Conservation (phyloP, 2,797 vertebrate genomes). For the Tarsius wallacei region DNA sequence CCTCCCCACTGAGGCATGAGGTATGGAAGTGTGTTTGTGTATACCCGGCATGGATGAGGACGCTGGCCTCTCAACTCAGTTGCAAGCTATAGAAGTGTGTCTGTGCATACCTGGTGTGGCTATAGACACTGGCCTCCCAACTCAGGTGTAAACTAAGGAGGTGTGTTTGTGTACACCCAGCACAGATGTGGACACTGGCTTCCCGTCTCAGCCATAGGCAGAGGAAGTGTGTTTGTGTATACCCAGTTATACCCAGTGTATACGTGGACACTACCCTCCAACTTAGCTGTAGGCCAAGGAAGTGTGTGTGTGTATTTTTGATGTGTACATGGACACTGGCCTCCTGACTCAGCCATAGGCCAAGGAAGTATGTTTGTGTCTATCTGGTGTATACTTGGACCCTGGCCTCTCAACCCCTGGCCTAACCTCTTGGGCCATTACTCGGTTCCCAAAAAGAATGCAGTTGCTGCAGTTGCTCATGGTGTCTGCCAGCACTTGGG, state of each 20-base stretch:
- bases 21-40: background rate
- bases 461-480: background rate
- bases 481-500: background rate
- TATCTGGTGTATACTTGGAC: background rate
- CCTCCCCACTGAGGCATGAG: no score
- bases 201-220: background rate
- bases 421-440: background rate
- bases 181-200: background rate
- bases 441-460: background rate
- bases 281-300: background rate
- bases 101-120: background rate
- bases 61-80: background rate
- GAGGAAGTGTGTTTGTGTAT: background rate
- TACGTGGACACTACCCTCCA: background rate
- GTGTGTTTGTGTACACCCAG: background rate
- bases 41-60: background rate
- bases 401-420: background rate
- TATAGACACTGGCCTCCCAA: background rate
- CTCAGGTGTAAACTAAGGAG: background rate
- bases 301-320: background rate
- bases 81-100: background rate
- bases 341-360: background rate
- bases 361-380: background rate
- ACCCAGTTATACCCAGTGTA: background rate
- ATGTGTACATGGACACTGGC: background rate